Conservation (phyloP, 2,888 invertebrate species). For the Callyntrura sp. region DNA sequence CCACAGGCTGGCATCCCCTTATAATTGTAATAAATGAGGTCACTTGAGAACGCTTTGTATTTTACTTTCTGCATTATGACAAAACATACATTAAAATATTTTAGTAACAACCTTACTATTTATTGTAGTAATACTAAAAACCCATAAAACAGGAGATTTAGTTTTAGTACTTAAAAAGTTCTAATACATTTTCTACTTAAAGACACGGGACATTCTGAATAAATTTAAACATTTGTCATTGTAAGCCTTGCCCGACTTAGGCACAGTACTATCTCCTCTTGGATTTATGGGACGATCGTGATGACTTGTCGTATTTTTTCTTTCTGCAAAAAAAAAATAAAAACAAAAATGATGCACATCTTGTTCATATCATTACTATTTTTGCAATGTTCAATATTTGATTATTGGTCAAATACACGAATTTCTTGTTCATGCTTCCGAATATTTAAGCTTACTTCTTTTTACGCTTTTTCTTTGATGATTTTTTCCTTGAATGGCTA, state of each 20-base stretch:
- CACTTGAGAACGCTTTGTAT: not conserved
- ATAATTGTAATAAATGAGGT: no score
- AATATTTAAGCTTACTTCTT: conserved; percentile 66
- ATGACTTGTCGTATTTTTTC: conserved; percentile 77
- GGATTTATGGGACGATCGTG: conserved; percentile 74
- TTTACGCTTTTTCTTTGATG: conserved; percentile 80
- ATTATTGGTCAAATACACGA: no score
- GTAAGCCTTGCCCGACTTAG: no score
- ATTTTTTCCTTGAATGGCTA: conserved; percentile 71
- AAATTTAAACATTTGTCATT: not conserved
- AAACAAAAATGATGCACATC: no score
- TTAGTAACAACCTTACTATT: not conserved
- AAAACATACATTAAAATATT: not conserved
- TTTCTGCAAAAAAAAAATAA: conserved; percentile 64
- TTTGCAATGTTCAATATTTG: no score
- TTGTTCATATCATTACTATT: no score
- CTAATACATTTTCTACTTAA: not conserved
- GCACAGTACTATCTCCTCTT: conserved; percentile 66
- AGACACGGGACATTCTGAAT: not conserved
- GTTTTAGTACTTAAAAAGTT: not conserved
- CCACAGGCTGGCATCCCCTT: not conserved
- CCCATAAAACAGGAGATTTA: not conserved
- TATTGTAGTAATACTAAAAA: not conserved
- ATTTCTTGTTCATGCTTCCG: no score
- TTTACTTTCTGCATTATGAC: not conserved